Evolutionary conservation across 1,140 invertebrate genomes (phyloP).

Genomic region (Rhagoletis pomonella): DNA sequence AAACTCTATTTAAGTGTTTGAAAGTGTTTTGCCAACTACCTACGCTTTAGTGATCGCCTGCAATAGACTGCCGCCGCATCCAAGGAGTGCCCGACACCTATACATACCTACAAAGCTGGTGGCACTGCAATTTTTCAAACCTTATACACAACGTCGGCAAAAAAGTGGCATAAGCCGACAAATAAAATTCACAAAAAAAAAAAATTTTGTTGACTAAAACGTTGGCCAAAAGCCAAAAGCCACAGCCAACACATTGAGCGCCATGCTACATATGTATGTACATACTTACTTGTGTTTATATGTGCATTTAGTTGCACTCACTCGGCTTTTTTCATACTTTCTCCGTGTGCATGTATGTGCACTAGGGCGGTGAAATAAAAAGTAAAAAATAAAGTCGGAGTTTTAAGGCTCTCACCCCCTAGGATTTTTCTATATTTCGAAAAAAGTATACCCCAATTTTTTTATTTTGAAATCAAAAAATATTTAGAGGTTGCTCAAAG

Average conservation of each 20-base stretch:
- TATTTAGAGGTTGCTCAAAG: too few relatives aligned
- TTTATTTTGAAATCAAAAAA: too few relatives aligned
- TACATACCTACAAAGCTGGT: not conserved
- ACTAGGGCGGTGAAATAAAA: too few relatives aligned
- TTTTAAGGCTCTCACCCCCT: too few relatives aligned
- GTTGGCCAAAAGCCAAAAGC: conserved; percentile 38
- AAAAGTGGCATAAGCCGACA: not conserved
- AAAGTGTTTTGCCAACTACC: not conserved
- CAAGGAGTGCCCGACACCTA: not conserved
- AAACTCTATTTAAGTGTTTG: not conserved
- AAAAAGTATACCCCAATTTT: too few relatives aligned
- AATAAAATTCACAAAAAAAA: not conserved
- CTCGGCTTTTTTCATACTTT: not conserved
- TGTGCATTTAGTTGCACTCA: not conserved
- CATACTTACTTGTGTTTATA: not conserved
- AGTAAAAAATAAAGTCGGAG: too few relatives aligned
- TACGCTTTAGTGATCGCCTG: not conserved
- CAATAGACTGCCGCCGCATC: not conserved
- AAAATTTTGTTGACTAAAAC: not conserved
- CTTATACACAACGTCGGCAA: conserved; percentile 1
- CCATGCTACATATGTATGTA: not conserved
- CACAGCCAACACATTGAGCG: conserved; percentile 37
- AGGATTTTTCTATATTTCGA: too few relatives aligned
- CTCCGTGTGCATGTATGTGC: not conserved
- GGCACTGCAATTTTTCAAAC: conserved; percentile 37